Conservation (phyloP, 2,113 vertebrate species). For the Cyanoderma ruficeps region DNA sequence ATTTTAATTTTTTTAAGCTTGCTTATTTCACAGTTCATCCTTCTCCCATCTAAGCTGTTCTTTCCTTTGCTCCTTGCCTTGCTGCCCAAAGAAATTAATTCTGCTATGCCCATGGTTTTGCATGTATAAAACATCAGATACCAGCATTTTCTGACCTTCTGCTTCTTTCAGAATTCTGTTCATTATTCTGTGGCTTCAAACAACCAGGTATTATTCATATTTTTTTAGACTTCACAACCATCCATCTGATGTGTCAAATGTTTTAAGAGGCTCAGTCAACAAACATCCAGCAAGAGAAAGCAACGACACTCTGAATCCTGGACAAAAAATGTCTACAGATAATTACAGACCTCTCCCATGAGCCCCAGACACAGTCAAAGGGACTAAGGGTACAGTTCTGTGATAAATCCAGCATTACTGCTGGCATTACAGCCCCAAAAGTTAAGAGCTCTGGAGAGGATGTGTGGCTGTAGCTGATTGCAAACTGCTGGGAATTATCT, state of each 20-base stretch:
- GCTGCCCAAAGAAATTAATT: constrained; percentile 5
- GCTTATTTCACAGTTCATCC: neutral
- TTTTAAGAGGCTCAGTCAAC: neutral
- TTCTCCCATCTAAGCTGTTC: neutral
- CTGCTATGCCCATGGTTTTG: neutral
- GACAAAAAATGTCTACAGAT: neutral
- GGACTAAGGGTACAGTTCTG: neutral
- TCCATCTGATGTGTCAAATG: neutral
- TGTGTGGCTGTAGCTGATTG: neutral
- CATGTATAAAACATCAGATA: constrained; percentile 22
- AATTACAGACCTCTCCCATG: neutral
- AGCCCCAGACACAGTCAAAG: neutral
- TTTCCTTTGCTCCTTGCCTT: neutral
- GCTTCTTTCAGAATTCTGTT: neutral
- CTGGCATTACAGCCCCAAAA: neutral
- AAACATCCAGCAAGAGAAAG: neutral
- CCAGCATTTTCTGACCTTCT: constrained; percentile 25
- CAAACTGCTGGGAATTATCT: neutral
- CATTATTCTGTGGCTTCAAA: neutral
- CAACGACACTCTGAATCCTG: neutral
- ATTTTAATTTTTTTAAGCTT: neutral
- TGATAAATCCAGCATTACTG: neutral
- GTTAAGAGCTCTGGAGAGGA: neutral
- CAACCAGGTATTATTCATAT: neutral
- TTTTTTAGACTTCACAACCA: neutral